Evolutionary conservation across 2,888 invertebrate genomes (phyloP).

Genomic region (Pseudeuparius sepicola): DNA sequence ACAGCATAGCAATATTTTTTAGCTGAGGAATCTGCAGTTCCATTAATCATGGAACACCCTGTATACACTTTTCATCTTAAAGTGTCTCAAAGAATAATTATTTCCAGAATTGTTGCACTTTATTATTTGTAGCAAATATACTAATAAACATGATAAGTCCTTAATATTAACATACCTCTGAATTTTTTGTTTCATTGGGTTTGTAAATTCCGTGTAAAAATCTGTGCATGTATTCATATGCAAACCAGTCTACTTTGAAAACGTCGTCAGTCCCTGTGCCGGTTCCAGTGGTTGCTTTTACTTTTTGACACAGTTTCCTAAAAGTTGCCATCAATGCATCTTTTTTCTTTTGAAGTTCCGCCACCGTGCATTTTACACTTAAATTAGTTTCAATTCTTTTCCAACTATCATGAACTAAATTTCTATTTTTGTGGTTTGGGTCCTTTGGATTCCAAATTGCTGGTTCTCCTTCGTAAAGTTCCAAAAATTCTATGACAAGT

Average conservation of each 20-base stretch:
- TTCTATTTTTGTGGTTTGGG: slow-evolving; percentile 37
- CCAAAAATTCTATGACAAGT: slow-evolving; percentile 24
- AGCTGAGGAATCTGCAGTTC: no score
- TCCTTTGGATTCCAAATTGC: slow-evolving; percentile 35
- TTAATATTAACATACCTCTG: slow-evolving; percentile 6
- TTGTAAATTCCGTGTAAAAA: slow-evolving; percentile 31
- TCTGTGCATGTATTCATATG: slow-evolving; percentile 40
- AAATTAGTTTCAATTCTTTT: slow-evolving; percentile 27
- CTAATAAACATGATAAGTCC: neutral
- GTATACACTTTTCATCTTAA: no score
- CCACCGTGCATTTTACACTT: slow-evolving; percentile 34
- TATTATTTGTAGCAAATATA: neutral
- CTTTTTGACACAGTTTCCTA: slow-evolving; percentile 38
- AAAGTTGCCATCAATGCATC: slow-evolving; percentile 43
- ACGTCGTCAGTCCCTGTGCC: slow-evolving; percentile 13
- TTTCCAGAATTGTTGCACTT: no score
- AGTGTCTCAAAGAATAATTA: no score
- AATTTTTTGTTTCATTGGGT: slow-evolving; percentile 1
- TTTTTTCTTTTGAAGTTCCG: slow-evolving; percentile 41
- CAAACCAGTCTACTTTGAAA: slow-evolving; percentile 41
- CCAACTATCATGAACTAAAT: slow-evolving; percentile 39
- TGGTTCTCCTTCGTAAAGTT: slow-evolving; percentile 38
- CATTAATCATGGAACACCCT: no score
- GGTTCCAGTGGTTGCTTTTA: slow-evolving; percentile 24
- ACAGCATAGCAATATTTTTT: no score